Percentiles rank a stretch among this genome's conserved stretches.
Conservation (phyloP, 2,797 vertebrate species). For the Micrastur ruficollis region DNA sequence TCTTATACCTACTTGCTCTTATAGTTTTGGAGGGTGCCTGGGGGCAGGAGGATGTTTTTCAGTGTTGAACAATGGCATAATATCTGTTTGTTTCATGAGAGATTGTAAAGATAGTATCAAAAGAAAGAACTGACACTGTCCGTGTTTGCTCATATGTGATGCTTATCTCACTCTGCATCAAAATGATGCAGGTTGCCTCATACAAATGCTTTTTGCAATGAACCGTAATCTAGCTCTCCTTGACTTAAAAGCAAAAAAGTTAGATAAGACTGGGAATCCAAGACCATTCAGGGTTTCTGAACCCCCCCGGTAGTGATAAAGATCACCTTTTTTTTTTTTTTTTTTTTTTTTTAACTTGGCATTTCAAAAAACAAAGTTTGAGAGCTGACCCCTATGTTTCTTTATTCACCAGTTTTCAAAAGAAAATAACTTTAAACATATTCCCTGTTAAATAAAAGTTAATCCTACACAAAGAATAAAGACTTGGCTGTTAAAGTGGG, state of each 20-base stretch:
- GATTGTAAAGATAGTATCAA: neutral
- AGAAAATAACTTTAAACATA: neutral
- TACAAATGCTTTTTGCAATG: neutral
- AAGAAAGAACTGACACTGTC: neutral
- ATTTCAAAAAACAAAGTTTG: neutral
- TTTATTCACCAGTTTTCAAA: neutral
- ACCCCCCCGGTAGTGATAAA: neutral
- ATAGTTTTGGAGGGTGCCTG: neutral
- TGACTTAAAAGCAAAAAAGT: neutral
- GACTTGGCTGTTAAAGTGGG: neutral
- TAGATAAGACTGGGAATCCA: neutral
- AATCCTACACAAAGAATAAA: slow-evolving; percentile 9
- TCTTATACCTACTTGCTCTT: neutral
- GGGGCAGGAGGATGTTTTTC: neutral
- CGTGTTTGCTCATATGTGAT: neutral
- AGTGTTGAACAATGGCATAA: neutral
- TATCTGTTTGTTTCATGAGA: neutral
- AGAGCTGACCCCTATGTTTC: neutral
- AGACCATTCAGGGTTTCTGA: neutral
- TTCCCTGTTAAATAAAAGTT: neutral
- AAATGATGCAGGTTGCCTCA: neutral
- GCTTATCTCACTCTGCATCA: neutral
- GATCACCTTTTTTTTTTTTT: fast-evolving
- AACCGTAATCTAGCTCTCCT: neutral
- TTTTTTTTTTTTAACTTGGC: neutral